Base-by-base conservation (phyloP, 2,888 invertebrate genomes). In the Ametastegia equiseti region DNA sequence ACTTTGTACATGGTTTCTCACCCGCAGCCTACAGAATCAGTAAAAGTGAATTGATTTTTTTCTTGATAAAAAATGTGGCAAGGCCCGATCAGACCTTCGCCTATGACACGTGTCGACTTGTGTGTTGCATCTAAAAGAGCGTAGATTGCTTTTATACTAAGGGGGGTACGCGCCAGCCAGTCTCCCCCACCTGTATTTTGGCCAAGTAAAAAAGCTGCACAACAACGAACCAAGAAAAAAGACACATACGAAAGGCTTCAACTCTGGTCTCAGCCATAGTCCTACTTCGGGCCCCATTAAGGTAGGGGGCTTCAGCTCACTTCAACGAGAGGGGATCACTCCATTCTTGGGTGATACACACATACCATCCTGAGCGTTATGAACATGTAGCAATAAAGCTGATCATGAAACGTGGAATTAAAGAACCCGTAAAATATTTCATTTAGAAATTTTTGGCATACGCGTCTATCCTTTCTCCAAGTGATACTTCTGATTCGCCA, bases 81-180 rank as follows among this genome's bases (percentile, higher is more conserved):
- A 78, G 78, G 78, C 78, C 80, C 78, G 81, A 79, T 77, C 60
- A 77, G 79, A 79, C 54, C 69, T 60, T 80, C 71, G 71, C 63
- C 80, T 57, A 73, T 80, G 71, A 80, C 71, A 86, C 88, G 88
- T 87, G 85, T 88, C 87, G 88, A 88, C 89, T 89, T 89, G 90
- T 91, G 88, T 91, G 90, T 90, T 90, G 90, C 90, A 89, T 89
- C 89, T 90, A 91, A 90, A 91, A 91, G 90, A 90, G 88, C 88
- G 90, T 89, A 89, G 91, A 91, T 91, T 91, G 91, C 91, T 91
- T 91, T 91, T 91, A 91, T 91, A 91, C 90, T 90, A 87, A 88
- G 86, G 83, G 84, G 84, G 85, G 84, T 84, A 83, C 82, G 80
- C 82, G 83, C 80, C 57, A 19, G 80, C 80, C 63, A 71, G 50